These are phyloP conservation scores for Lepidurus packardi DNA, from an alignment of 1,140 invertebrate genomes.

Conservation along the genomic window DNA sequence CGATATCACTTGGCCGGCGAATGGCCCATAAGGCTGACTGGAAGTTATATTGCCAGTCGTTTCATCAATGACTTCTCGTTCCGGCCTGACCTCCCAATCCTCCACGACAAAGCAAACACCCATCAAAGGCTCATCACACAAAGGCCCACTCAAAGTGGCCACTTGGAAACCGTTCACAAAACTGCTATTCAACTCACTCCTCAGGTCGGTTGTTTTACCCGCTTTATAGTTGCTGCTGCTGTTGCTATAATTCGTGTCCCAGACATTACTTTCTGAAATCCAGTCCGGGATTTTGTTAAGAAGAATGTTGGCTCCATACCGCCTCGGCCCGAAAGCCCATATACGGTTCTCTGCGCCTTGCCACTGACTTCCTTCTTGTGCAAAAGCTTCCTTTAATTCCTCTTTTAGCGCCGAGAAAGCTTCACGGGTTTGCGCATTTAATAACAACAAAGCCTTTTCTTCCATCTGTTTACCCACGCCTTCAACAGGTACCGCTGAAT, in stretches of 20 bases:
- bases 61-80: conserved; percentile 36
- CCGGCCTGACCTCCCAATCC: conserved; percentile 58
- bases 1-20: conserved; percentile 85
- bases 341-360: conserved; percentile 61
- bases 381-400: conserved; percentile 58
- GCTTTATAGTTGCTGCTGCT: conserved; percentile 28
- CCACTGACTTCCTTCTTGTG: conserved; percentile 53
- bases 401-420: conserved; percentile 55
- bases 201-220: conserved; percentile 29
- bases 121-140: conserved; percentile 94
- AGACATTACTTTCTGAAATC: conserved; percentile 23
- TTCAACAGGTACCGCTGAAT: neutral
- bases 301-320: conserved; percentile 82
- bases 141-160: conserved; percentile 76
- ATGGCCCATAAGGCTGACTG: conserved; percentile 46
- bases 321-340: conserved; percentile 84
- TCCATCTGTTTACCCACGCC: neutral
- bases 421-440: conserved; percentile 25
- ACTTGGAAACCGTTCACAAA: conserved; percentile 93
- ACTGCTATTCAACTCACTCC: conserved; percentile 58
- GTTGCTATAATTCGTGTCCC: neutral
- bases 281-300: conserved; percentile 55
- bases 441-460: neutral
- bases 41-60: conserved; percentile 21
- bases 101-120: conserved; percentile 86